Evolutionary conservation across 2,113 vertebrate species (phyloP).

Genomic region (Oncorhynchus keta): DNA sequence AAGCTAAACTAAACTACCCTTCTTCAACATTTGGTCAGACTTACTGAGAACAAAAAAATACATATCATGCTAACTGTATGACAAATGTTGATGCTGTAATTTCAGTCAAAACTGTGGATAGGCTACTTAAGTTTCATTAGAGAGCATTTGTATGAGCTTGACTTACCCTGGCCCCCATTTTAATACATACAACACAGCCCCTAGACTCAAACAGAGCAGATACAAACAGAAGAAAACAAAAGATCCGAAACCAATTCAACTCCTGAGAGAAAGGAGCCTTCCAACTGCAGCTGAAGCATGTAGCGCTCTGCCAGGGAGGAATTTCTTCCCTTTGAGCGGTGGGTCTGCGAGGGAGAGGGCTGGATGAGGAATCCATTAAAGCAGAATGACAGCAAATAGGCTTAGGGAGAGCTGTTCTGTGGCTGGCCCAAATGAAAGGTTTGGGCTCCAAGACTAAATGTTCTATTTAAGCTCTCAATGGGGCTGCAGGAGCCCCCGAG

Average conservation of each 20-base stretch:
- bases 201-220: neutral
- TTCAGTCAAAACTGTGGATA: neutral
- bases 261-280: slow-evolving; percentile 10
- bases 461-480: slow-evolving; percentile 20
- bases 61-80: neutral
- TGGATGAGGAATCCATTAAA: slow-evolving; percentile 28
- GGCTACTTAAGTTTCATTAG: neutral
- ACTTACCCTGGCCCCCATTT: neutral
- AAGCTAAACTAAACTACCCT: slow-evolving; percentile 9
- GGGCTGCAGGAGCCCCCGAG: slow-evolving; percentile 15
- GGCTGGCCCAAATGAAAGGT: slow-evolving; percentile 35
- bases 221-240: neutral
- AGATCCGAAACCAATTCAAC: slow-evolving; percentile 18
- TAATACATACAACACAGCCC: neutral
- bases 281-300: slow-evolving; percentile 16
- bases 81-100: neutral
- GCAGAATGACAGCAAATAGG: slow-evolving; percentile 41
- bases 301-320: neutral
- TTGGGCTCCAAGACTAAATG: slow-evolving; percentile 12
- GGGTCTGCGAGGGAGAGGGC: slow-evolving; percentile 7
- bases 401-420: slow-evolving; percentile 38
- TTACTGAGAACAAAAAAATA: neutral
- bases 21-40: neutral
- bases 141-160: neutral
- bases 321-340: slow-evolving; percentile 10